Conservation (phyloP, 35 echinoderm and acorn worm genomes). For the Anneissia japonica region DNA sequence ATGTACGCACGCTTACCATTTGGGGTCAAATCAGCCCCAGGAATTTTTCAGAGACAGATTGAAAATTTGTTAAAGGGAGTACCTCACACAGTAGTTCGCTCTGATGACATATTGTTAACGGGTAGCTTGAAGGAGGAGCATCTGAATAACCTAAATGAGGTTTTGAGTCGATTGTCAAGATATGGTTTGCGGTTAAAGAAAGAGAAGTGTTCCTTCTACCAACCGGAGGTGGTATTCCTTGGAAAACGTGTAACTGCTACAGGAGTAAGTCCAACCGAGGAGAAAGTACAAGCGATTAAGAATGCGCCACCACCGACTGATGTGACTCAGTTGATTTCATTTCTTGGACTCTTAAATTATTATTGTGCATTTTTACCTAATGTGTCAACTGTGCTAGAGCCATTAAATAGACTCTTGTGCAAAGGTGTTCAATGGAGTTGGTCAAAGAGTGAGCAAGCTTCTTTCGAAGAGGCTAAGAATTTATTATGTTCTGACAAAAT, state of each 20-base stretch:
- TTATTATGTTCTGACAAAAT: conserved; percentile 20
- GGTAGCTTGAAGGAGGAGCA: neutral
- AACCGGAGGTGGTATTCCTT: neutral
- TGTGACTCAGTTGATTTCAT: conserved; percentile 50
- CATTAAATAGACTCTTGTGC: conserved; percentile 33
- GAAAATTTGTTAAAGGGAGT: too few species aligned
- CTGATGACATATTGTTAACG: neutral
- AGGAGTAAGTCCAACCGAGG: neutral
- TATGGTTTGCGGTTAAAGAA: neutral
- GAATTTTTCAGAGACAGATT: too few species aligned
- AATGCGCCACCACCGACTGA: conserved; percentile 16
- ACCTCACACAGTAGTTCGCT: neutral
- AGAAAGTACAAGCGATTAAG: neutral
- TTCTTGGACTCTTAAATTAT: conserved; percentile 53
- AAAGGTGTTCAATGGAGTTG: conserved; percentile 43
- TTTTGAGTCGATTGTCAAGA: neutral
- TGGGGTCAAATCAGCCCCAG: too few species aligned
- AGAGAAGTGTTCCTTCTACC: neutral
- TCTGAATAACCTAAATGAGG: neutral
- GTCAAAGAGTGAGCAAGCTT: conserved; percentile 15
- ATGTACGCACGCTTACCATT: neutral
- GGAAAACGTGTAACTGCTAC: neutral
- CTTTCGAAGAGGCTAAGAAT: conserved; percentile 48
- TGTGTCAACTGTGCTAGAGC: conserved; percentile 49
- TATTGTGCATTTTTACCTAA: conserved; percentile 61